phyloP scores from a whole-genome alignment of 2,797 vertebrate genomes.

The Sebastes variabilis region DNA sequence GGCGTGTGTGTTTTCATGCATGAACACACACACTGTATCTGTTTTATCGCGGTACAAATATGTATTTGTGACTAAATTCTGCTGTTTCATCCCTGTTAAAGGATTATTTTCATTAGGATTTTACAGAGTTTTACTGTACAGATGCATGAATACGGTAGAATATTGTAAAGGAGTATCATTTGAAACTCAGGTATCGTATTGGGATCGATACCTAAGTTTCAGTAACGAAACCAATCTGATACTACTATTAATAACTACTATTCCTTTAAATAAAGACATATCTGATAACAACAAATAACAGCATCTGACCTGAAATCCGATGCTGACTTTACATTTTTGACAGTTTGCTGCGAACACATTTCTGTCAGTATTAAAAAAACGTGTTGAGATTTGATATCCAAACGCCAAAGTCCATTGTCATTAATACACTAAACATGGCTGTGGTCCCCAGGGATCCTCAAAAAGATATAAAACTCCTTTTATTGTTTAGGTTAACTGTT shows the following conservation, averaged over 20 bases:
- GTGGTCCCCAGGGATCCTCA: background rate
- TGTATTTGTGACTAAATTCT: background rate
- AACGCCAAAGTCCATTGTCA: background rate
- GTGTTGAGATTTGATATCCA: background rate
- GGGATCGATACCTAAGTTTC: too few relatives aligned
- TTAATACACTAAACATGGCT: background rate
- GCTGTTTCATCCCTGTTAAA: background rate
- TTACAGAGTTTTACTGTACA: background rate
- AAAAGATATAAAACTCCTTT: background rate
- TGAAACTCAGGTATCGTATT: background rate
- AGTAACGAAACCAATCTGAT: too few relatives aligned
- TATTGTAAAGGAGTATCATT: background rate
- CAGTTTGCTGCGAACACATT: background rate
- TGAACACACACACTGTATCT: background rate
- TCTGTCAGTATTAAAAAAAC: background rate
- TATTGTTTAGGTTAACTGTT: background rate
- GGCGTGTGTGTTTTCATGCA: constrained; percentile 14
- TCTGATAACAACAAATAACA: background rate
- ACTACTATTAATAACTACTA: background rate
- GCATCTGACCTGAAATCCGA: too few relatives aligned
- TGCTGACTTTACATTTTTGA: background rate
- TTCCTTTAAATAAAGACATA: background rate
- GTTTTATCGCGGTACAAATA: background rate
- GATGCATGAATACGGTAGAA: background rate
- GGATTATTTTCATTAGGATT: background rate